Evolutionary conservation across 2,113 vertebrate species (phyloP).

Genomic region (Psammodynastes pulverulentus): DNA sequence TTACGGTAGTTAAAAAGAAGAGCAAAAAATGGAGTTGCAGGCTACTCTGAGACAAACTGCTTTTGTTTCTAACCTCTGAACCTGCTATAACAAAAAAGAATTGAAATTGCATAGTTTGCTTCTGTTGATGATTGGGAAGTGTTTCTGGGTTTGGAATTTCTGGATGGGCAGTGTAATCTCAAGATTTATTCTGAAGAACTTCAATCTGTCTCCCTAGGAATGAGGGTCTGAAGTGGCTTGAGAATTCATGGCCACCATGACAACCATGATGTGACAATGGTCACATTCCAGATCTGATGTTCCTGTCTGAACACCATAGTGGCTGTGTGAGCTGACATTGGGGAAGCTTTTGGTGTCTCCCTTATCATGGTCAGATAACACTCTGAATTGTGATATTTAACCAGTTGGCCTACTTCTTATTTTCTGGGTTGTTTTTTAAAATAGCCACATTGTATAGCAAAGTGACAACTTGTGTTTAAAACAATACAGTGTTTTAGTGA

Average conservation of each 20-base stretch:
- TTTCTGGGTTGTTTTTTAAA: background rate
- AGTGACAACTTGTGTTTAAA: background rate
- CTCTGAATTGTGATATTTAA: background rate
- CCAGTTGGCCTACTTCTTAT: background rate
- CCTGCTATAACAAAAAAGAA: background rate
- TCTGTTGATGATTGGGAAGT: background rate
- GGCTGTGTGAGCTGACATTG: background rate
- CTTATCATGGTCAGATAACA: background rate
- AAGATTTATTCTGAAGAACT: background rate
- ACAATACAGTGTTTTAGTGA: background rate
- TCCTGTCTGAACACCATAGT: background rate
- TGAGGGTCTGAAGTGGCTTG: background rate
- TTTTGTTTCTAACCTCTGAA: background rate
- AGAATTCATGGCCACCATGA: background rate
- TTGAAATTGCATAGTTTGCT: background rate
- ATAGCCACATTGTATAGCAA: background rate
- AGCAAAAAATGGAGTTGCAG: background rate
- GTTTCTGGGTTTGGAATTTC: background rate
- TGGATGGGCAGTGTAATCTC: background rate
- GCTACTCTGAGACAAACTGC: background rate
- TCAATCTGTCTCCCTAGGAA: background rate
- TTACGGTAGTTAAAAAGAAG: background rate
- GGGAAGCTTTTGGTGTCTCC: background rate
- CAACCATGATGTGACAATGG: background rate
- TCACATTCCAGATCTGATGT: background rate